A percentile compares a stretch with the other conserved stretches of the same genome.
phyloP scores from a whole-genome alignment of 2,797 vertebrate species.

The Sarcoramphus papa region DNA sequence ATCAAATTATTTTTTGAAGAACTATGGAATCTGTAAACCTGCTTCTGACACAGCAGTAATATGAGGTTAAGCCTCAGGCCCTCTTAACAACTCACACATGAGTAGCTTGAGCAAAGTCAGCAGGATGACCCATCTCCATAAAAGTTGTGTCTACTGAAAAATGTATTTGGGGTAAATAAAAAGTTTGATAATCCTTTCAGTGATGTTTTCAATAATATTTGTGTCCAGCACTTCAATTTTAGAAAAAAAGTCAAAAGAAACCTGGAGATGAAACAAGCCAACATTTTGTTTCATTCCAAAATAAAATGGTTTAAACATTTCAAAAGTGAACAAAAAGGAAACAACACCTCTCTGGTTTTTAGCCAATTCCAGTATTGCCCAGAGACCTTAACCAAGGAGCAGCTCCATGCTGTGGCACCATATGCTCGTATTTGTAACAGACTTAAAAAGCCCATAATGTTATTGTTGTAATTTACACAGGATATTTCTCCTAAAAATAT shows the following conservation, averaged over 20 bases:
- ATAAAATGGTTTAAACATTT: neutral
- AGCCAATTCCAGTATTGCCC: constrained; percentile 1
- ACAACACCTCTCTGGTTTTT: neutral
- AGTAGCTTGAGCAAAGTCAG: neutral
- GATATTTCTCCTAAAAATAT: constrained; percentile 11
- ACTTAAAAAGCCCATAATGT: constrained; percentile 32
- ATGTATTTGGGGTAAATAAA: constrained; percentile 11
- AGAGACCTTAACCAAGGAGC: constrained; percentile 40
- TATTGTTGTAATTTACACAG: neutral
- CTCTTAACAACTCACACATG: constrained; percentile 44
- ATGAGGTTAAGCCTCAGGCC: neutral
- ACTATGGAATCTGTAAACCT: constrained; percentile 19
- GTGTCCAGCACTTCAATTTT: neutral
- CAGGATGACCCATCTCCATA: neutral
- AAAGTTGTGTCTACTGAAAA: constrained; percentile 46
- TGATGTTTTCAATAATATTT: constrained; percentile 8
- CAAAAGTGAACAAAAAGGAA: neutral
- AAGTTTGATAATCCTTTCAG: neutral
- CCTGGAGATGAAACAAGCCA: neutral
- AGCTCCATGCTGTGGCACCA: neutral
- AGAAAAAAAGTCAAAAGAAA: neutral
- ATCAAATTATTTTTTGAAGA: constrained; percentile 3
- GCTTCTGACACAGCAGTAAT: constrained; percentile 51
- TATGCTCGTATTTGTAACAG: constrained; percentile 44
- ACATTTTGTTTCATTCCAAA: neutral